These are phyloP conservation scores for Rhyacichthys aspro DNA, from an alignment of 2,797 vertebrate species.

Conservation along the genomic window DNA sequence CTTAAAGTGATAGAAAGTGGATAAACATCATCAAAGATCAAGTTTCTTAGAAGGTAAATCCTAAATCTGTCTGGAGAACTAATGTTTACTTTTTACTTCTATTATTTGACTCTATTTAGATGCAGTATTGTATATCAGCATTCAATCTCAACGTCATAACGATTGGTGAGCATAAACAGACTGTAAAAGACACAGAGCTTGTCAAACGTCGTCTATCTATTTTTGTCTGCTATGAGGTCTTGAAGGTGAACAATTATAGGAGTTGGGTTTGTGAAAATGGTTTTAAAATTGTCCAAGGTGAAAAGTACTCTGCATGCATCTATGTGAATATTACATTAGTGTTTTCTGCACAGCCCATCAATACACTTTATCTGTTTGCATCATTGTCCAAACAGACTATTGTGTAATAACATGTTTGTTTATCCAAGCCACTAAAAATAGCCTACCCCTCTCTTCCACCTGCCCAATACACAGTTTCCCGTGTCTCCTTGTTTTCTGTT, in stretches of 20 bases:
- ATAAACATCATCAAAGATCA: too few species aligned
- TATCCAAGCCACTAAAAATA: slow-evolving; percentile 66
- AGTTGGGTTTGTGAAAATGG: not conserved
- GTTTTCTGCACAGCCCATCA: slow-evolving; percentile 27
- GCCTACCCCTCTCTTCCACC: slow-evolving; percentile 11
- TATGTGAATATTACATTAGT: too few species aligned
- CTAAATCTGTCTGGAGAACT: too few species aligned
- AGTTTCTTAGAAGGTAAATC: too few species aligned
- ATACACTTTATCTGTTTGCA: slow-evolving; percentile 22
- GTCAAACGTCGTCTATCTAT: slow-evolving; percentile 40
- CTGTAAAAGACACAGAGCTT: not conserved
- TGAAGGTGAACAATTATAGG: not conserved
- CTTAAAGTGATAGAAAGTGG: too few species aligned
- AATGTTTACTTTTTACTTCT: too few species aligned
- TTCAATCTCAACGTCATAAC: too few species aligned
- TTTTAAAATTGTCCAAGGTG: not conserved
- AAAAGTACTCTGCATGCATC: too few species aligned
- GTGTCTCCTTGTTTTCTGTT: not conserved
- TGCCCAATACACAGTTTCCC: not conserved
- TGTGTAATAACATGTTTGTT: slow-evolving; percentile 20
- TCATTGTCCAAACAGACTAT: slow-evolving; percentile 55
- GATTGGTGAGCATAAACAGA: slow-evolving; percentile 6
- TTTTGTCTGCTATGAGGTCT: slow-evolving; percentile 7
- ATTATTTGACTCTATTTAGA: too few species aligned
- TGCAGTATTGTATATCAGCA: too few species aligned